A percentile compares a stretch with the other conserved stretches of the same genome.
Conservation (phyloP, 2,888 invertebrate species). For the Steinernema hermaphroditum region DNA sequence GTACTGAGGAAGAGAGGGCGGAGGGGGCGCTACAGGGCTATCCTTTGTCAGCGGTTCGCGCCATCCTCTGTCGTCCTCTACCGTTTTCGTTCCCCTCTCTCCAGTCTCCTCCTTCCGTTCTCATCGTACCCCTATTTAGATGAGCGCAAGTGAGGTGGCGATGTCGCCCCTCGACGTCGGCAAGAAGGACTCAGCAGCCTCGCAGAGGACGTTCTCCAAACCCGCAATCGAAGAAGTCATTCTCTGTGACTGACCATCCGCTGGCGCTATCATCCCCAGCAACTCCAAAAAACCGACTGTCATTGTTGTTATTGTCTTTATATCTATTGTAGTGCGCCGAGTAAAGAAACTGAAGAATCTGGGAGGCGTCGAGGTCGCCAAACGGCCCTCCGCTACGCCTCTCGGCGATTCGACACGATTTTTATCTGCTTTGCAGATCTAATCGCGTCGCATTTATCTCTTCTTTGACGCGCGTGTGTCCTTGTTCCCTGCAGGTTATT, state of each 20-base stretch:
- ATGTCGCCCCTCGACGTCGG: neutral
- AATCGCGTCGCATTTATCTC: conserved; percentile 31
- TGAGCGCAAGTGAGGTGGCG: neutral
- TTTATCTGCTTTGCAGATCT: conserved; percentile 15
- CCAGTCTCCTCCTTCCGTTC: neutral
- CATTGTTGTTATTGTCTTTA: no score
- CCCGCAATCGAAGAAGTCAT: neutral
- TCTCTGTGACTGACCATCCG: neutral
- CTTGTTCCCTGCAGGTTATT: conserved; percentile 29
- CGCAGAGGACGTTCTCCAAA: neutral
- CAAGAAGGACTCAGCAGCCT: neutral
- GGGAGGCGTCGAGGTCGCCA: no score
- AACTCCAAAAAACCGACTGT: no score
- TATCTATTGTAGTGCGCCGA: no score
- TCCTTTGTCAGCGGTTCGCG: neutral
- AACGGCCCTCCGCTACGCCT: neutral
- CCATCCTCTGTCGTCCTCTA: conserved; percentile 9
- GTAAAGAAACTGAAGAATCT: no score
- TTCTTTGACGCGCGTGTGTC: conserved; percentile 27
- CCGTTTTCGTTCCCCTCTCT: neutral
- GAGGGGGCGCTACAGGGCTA: neutral
- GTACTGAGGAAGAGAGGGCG: neutral
- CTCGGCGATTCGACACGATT: conserved; percentile 16
- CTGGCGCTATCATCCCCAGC: no score
- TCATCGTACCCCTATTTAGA: conserved; percentile 28